A percentile compares a stretch with the other conserved stretches of the same genome.
These are phyloP conservation scores for Apis mellifera DNA, from an alignment of 1,140 invertebrate genomes.

Conservation along the genomic window DNA sequence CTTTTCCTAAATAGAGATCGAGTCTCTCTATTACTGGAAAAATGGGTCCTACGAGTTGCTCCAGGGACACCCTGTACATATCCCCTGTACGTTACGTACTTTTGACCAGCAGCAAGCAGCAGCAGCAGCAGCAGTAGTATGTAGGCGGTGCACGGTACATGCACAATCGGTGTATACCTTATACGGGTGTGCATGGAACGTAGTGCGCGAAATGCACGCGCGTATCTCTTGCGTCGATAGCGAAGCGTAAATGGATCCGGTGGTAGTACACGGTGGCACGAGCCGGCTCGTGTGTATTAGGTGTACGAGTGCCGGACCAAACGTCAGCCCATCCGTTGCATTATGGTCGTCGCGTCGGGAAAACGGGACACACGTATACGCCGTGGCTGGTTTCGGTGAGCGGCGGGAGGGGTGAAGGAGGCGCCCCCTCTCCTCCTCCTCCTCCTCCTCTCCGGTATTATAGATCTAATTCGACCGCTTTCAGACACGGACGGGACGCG, in stretches of 20 bases:
- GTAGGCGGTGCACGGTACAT: not conserved
- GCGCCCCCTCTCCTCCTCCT: too few relatives aligned
- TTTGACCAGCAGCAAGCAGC: too few relatives aligned
- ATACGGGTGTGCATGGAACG: not conserved
- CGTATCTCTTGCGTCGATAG: conserved; percentile 52
- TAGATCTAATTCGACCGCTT: conserved; percentile 54
- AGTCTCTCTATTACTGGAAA: too few relatives aligned
- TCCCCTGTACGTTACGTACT: too few relatives aligned
- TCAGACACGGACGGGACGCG: conserved; percentile 34
- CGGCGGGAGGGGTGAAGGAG: not conserved
- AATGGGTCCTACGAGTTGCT: too few relatives aligned
- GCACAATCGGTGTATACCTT: not conserved
- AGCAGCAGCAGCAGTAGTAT: not conserved
- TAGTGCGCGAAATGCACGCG: conserved; percentile 39
- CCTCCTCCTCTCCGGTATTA: conserved; percentile 20
- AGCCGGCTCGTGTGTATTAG: conserved; percentile 20
- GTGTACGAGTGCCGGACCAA: conserved; percentile 39
- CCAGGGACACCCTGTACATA: too few relatives aligned
- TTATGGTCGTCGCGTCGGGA: conserved; percentile 44
- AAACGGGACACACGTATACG: conserved; percentile 31
- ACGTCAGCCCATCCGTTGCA: conserved; percentile 42
- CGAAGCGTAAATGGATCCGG: conserved; percentile 38
- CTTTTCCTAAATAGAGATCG: too few relatives aligned
- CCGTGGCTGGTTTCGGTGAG: too few relatives aligned
- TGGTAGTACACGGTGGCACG: conserved; percentile 15